Evolutionary conservation across 2,113 vertebrate species (phyloP).

Genomic region (Pseudorasbora parva): DNA sequence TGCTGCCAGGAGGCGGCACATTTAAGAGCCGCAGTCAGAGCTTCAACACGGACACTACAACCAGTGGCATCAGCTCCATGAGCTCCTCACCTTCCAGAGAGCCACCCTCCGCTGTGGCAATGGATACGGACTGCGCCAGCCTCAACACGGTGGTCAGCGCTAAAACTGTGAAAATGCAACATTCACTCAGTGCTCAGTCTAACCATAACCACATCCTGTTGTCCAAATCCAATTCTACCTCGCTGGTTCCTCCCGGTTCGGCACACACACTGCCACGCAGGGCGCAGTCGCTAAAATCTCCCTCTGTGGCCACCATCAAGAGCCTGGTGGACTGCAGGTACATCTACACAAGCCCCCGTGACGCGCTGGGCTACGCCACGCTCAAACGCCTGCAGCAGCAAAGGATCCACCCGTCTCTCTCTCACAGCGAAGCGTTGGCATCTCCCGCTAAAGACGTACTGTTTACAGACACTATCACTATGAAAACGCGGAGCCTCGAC

Average conservation of each 20-base stretch:
- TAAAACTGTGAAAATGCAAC: conserved; percentile 78
- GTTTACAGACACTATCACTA: conserved; percentile 88
- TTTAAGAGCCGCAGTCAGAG: conserved; percentile 88
- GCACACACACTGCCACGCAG: conserved; percentile 86
- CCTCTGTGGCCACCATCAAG: conserved; percentile 82
- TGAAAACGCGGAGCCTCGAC: conserved; percentile 87
- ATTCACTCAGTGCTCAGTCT: conserved; percentile 1
- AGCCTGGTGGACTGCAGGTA: conserved; percentile 85
- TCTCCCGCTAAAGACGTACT: conserved; percentile 88
- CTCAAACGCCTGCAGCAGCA: conserved; percentile 86
- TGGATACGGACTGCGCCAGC: conserved; percentile 85
- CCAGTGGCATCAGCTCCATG: conserved; percentile 89
- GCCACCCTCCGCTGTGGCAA: conserved; percentile 68
- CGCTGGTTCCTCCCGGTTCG: conserved; percentile 80
- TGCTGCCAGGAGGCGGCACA: conserved; percentile 61
- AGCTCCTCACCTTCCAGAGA: conserved; percentile 86
- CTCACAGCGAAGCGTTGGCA: conserved; percentile 85
- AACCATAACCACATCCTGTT: conserved; percentile 68
- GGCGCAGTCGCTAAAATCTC: conserved; percentile 84
- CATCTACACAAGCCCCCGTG: conserved; percentile 85
- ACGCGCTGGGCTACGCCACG: conserved; percentile 86
- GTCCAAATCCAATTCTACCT: conserved; percentile 83
- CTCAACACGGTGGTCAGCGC: conserved; percentile 84
- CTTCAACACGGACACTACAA: conserved; percentile 89
- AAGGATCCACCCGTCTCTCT: conserved; percentile 85